These are phyloP conservation scores for Phymorhynchus buccinoides DNA, from an alignment of 1,140 invertebrate genomes.

Conservation along the genomic window DNA sequence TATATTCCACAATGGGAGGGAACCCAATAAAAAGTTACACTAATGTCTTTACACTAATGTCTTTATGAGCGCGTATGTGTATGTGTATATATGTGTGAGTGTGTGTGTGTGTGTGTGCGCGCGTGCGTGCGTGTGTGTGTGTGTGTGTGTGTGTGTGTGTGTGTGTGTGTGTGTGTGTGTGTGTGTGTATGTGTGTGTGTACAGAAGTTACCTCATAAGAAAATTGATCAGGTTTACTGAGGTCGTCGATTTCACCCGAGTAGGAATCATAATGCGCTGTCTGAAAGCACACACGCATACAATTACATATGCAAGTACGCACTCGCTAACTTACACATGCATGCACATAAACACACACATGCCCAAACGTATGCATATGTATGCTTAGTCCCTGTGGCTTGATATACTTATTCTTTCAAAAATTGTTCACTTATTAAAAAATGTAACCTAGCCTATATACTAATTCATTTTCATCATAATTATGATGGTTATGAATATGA, in stretches of 20 bases:
- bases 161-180: constrained; percentile 11
- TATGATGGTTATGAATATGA: background rate
- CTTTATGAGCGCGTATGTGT: too few species aligned
- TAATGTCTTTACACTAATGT: too few species aligned
- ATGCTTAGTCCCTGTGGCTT: too few species aligned
- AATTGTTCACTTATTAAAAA: background rate
- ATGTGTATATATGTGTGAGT: too few species aligned
- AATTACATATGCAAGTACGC: background rate
- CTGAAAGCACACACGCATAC: constrained; percentile 51
- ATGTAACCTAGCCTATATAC: background rate
- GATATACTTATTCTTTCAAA: too few species aligned
- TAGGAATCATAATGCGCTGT: constrained; percentile 66
- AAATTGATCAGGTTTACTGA: constrained; percentile 71
- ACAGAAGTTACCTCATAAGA: constrained; percentile 62
- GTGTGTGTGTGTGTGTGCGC: too few species aligned
- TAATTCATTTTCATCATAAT: background rate
- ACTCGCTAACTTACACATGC: background rate
- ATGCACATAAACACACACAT: background rate
- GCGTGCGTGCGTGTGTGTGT: too few species aligned
- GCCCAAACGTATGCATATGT: background rate
- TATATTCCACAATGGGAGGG: too few species aligned
- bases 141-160: too few species aligned
- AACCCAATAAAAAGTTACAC: too few species aligned
- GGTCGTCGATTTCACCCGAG: constrained; percentile 62
- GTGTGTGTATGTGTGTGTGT: background rate